Evolutionary conservation across 2,888 invertebrate genomes (phyloP), one percentile per base, ranked within the genome.

Genomic region (Leptinotarsa haldemani): DNA sequence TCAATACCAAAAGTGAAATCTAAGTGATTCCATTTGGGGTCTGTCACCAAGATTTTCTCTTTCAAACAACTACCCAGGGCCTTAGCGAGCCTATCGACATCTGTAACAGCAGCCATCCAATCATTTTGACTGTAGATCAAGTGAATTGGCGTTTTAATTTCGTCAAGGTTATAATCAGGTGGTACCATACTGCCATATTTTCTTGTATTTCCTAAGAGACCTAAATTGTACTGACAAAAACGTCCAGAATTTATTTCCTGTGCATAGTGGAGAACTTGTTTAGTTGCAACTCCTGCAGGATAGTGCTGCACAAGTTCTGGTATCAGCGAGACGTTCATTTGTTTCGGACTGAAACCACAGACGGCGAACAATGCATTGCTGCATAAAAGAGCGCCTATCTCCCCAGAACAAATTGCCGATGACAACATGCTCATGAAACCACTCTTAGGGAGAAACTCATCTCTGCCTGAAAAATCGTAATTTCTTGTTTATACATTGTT

Each of bases 251-350:
- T 82, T 20, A 92, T 89, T 22, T 91, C 88, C 86, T 95, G 95
- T 0, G 89, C 92, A 83, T 91, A 95, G 85, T 95, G 95, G 9
- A 91, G 87, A 12, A 95, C 85, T 84, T 95, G 94, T 80, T 91
- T 90, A 1, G 91, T 90, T 0, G 94, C 90, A 5, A 82, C 70
- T 30, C 86, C 86, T 52, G 85, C 85, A 5, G 86, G 86, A 4
- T 83, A 77, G 61, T 81, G 79, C 30, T 73, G 77, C 65, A 76
- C 77, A 9, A 83, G 50, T 4, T 71, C 25, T 13, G 82, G 82
- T 40, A 87, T 69, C 13, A 85, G 65, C 5, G 84, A 83, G 1
- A 79, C 78, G 73, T 86, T 85, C 82, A 86, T 82, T 76, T 86
- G 83, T 4, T 74, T 72, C 5, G 76, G 74, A 72, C 84, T 86